These are phyloP conservation scores for Aethes cnicana DNA, from an alignment of 2,888 invertebrate genomes.

Conservation along the genomic window DNA sequence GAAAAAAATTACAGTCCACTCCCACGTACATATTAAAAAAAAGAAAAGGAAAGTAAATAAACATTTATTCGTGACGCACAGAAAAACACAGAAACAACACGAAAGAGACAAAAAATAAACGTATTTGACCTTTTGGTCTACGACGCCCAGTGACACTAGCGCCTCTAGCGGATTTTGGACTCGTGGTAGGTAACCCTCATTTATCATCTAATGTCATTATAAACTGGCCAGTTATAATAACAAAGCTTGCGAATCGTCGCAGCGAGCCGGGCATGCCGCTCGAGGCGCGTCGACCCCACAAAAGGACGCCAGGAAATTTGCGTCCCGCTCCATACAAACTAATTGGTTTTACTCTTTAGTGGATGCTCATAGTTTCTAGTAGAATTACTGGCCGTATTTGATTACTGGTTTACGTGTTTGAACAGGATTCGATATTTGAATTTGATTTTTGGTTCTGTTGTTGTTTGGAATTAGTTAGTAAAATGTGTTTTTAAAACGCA, in stretches of 20 bases:
- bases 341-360: conserved; percentile 35
- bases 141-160: no score
- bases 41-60: no score
- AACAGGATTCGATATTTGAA: no score
- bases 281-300: conserved; percentile 31
- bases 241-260: conserved; percentile 9
- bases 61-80: no score
- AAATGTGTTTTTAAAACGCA: no score
- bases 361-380: neutral
- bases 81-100: no score
- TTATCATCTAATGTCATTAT: neutral
- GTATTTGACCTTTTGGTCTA: no score
- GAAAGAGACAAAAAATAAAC: no score
- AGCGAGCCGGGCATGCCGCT: conserved; percentile 30
- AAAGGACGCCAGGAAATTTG: conserved; percentile 40
- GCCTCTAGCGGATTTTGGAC: no score
- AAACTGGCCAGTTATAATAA: neutral
- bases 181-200: no score
- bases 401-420: neutral
- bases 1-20: no score
- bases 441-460: neutral
- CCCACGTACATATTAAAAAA: no score
- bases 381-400: neutral
- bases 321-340: conserved; percentile 35
- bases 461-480: neutral